phyloP scores from a whole-genome alignment of 2,797 vertebrate genomes.

The Coccyzus lansbergi region DNA sequence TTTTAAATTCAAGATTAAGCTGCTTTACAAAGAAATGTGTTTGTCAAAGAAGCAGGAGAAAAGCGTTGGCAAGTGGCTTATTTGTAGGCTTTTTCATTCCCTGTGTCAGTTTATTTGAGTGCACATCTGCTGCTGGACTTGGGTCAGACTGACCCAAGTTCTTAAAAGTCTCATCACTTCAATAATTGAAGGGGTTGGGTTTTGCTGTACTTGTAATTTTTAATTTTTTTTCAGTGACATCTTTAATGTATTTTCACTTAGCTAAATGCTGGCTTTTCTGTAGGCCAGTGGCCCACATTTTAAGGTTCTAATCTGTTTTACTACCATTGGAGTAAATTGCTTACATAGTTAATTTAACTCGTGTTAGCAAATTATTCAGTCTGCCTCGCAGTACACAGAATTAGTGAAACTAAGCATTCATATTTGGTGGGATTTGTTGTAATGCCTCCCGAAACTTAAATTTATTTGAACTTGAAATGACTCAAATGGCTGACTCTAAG shows the following conservation, averaged over 20 bases:
- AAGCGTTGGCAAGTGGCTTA: background rate
- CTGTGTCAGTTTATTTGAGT: fast-evolving
- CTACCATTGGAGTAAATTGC: background rate
- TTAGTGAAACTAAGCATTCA: background rate
- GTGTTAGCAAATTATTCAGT: background rate
- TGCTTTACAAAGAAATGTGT: background rate
- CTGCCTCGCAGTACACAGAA: background rate
- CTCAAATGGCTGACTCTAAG: background rate
- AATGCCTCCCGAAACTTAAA: background rate
- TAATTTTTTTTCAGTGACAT: background rate
- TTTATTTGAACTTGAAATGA: background rate
- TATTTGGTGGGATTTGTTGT: background rate
- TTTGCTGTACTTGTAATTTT: background rate
- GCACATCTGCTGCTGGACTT: fast-evolving
- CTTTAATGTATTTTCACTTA: background rate
- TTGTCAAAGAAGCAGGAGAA: background rate
- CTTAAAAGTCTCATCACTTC: background rate
- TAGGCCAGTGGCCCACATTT: background rate
- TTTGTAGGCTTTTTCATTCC: background rate
- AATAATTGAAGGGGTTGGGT: background rate
- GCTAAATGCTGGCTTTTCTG: background rate
- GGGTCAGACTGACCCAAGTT: background rate
- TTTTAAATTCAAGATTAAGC: background rate
- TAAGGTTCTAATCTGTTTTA: background rate
- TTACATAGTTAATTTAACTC: background rate